Evolutionary conservation across 2,797 vertebrate genomes (phyloP), one percentile per base, ranked within the genome.

Genomic region (Tapirus indicus): DNA sequence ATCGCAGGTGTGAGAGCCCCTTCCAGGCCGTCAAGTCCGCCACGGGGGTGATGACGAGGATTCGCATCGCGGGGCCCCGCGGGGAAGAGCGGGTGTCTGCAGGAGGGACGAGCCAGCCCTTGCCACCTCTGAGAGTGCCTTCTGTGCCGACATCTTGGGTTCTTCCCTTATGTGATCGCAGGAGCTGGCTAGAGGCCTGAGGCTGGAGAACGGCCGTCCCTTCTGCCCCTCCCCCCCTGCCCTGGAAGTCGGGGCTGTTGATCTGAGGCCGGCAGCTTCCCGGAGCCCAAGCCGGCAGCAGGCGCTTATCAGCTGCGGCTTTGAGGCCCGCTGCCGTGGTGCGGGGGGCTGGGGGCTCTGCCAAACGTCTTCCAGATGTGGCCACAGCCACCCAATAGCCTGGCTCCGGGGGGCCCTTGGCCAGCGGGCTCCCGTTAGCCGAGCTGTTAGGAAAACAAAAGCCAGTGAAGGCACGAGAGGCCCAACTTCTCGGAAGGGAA

Each of bases 331-430:
- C 95, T 98, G 97, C 97, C 79, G 95, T 75, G 92, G 96, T 91
- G 96, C 88, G 77, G 96, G 96, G 97, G 97, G 94, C 13, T 20
- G 0, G 7, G 32, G 97, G 79, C 94, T 85, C 96, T 97, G 98
- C 97, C 96, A 98, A 98, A 98, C 98, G 62, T 95, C 97, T 98
- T 98, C 98, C 99, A 98, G 98, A 98, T 98, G 98, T 98, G 98
- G 97, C 98, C 95, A 69, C 38, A 89, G 98, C 98, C 95, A 98
- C 97, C 91, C 2, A 82, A 98, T 97, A 98, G 96, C 97, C 94
- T 80, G 97, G 92, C 97, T 98, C 82, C 20, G 27, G 82, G 97
- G 94, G 91, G 97, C 96, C 80, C 79, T 0, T 0, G 38, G 97
- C 97, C 82, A 64, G 74, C 77, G 4, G 92, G 93, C 93, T 96